Evolutionary conservation across 1,140 invertebrate genomes (phyloP).

Genomic region (Diachasmimorpha longicaudata): DNA sequence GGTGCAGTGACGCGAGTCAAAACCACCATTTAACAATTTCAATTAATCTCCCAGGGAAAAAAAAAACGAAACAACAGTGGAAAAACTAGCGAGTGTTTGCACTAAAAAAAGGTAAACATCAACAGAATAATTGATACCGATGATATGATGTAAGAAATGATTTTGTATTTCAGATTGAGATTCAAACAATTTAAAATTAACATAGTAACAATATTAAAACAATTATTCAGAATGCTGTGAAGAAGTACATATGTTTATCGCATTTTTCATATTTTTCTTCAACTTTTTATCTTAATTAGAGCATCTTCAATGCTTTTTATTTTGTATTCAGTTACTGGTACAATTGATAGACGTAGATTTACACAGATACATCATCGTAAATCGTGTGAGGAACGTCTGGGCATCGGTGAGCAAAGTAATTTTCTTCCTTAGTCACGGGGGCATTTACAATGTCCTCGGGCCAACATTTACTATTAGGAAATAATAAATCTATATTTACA

Average conservation of each 20-base stretch:
- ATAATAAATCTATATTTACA: constrained; percentile 52
- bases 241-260: constrained; percentile 16
- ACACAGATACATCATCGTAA: constrained; percentile 17
- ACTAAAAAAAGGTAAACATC: not conserved
- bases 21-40: not conserved
- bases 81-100: not conserved
- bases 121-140: not conserved
- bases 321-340: not conserved
- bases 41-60: not conserved
- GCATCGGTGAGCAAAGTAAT: constrained; percentile 29
- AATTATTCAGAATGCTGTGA: constrained; percentile 34
- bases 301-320: not conserved
- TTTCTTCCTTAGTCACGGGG: constrained; percentile 15
- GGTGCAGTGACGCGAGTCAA: not conserved
- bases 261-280: not conserved
- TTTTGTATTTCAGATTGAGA: constrained; percentile 9
- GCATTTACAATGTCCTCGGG: constrained; percentile 36
- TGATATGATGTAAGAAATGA: not conserved
- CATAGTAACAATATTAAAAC: constrained; percentile 45
- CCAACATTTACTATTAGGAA: constrained; percentile 28
- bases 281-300: constrained; percentile 17
- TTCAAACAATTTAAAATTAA: constrained; percentile 40
- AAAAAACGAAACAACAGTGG: not conserved
- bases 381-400: not conserved
- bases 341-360: constrained; percentile 11